Percentiles rank a stretch among this genome's conserved stretches.
Conservation (phyloP, 2,888 invertebrate genomes). For the Caenorhabditis doughertyi region DNA sequence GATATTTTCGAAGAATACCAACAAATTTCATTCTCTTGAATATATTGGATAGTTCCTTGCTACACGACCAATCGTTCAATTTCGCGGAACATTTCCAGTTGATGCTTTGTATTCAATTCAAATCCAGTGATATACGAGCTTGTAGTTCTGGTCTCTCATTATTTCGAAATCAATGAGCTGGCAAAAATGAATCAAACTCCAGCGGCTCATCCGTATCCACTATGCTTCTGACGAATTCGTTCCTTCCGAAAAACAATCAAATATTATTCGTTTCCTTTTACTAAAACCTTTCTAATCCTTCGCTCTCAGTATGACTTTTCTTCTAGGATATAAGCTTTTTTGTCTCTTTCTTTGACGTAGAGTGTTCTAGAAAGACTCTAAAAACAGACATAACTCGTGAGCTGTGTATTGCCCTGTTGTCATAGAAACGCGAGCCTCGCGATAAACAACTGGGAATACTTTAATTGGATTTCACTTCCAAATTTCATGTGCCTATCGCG, state of each 20-base stretch:
- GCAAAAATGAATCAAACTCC: background rate
- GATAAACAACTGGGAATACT: slow-evolving; percentile 11
- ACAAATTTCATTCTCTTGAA: too few species aligned
- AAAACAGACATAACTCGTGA: slow-evolving; percentile 34
- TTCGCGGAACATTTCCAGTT: too few species aligned
- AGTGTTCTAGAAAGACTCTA: slow-evolving; percentile 19
- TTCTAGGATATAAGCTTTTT: slow-evolving; percentile 4
- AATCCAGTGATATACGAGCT: too few species aligned
- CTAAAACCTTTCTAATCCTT: slow-evolving; percentile 50
- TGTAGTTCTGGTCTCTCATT: too few species aligned
- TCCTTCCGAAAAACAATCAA: slow-evolving; percentile 27
- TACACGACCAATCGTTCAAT: too few species aligned
- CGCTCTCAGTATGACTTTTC: slow-evolving; percentile 18
- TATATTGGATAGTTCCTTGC: too few species aligned
- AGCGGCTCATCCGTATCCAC: slow-evolving; percentile 19
- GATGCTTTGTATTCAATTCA: too few species aligned
- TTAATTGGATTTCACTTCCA: slow-evolving; percentile 5
- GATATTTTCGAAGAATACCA: too few species aligned
- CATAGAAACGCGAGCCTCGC: slow-evolving; percentile 26
- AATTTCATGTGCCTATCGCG: background rate
- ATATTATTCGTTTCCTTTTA: slow-evolving; percentile 14
- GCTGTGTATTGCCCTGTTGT: background rate
- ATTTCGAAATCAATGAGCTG: background rate
- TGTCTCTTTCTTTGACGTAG: slow-evolving; percentile 16
- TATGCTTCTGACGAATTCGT: slow-evolving; percentile 34